Percentiles rank a stretch among this genome's conserved stretches.
Conservation (phyloP, 1,140 invertebrate species). For the Nebria ingens region DNA sequence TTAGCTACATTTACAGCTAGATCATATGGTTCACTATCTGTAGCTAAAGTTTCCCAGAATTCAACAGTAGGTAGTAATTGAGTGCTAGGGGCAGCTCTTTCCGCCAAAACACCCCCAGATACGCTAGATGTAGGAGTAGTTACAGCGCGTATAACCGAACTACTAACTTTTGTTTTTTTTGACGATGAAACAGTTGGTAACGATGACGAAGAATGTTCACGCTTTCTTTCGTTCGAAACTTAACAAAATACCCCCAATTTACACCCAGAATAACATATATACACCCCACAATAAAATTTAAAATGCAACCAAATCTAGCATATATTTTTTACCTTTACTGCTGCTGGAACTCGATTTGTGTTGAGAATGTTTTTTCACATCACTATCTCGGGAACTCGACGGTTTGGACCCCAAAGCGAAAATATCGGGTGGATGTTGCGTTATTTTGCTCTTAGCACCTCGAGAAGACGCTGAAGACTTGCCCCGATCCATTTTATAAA, state of each 20-base stretch:
- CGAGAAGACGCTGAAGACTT: slow-evolving; percentile 39
- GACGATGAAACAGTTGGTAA: slow-evolving; percentile 37
- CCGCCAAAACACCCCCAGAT: slow-evolving; percentile 23
- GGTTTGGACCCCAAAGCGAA: slow-evolving; percentile 50
- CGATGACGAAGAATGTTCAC: slow-evolving; percentile 26
- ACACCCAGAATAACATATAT: slow-evolving; percentile 16
- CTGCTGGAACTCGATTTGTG: slow-evolving; percentile 30
- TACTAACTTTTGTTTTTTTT: slow-evolving; percentile 38
- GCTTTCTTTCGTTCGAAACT: slow-evolving; percentile 21
- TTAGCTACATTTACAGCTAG: slow-evolving; percentile 46
- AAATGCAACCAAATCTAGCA: background rate
- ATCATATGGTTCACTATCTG: slow-evolving; percentile 49
- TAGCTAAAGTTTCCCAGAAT: slow-evolving; percentile 44
- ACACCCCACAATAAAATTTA: slow-evolving; percentile 18
- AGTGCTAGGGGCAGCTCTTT: slow-evolving; percentile 14
- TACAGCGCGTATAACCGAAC: slow-evolving; percentile 18
- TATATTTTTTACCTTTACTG: slow-evolving; percentile 1
- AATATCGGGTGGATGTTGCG: slow-evolving; percentile 49
- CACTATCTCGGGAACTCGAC: slow-evolving; percentile 36
- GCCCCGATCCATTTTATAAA: slow-evolving; percentile 40
- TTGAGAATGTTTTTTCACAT: slow-evolving; percentile 42
- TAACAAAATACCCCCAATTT: background rate
- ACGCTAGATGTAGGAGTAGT: slow-evolving; percentile 37
- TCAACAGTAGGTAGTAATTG: slow-evolving; percentile 30
- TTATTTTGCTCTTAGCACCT: slow-evolving; percentile 50